These are phyloP conservation scores for Chrysina gloriosa DNA, from an alignment of 2,888 invertebrate genomes.

Conservation along the genomic window DNA sequence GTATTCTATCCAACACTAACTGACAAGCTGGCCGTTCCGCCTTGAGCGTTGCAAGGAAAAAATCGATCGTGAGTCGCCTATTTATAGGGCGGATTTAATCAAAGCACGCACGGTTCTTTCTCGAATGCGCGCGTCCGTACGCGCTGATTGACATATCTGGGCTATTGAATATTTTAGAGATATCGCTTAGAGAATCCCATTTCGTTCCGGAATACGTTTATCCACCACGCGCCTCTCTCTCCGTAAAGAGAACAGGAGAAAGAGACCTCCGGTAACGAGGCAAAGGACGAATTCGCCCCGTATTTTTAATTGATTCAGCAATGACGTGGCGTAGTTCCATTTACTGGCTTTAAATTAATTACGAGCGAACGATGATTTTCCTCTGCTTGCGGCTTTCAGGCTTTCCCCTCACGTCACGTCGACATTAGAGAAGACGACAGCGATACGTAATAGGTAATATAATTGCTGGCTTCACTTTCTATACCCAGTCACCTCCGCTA, in stretches of 20 bases:
- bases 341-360: conserved; percentile 18
- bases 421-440: too few species aligned
- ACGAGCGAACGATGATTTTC: neutral
- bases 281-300: neutral
- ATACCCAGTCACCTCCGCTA: too few species aligned
- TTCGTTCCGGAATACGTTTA: neutral
- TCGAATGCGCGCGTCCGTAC: neutral
- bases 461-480: too few species aligned
- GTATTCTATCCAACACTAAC: too few species aligned
- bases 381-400: too few species aligned
- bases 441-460: too few species aligned
- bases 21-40: neutral
- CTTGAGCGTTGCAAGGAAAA: neutral
- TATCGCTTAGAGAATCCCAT: conserved; percentile 21
- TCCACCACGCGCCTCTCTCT: neutral
- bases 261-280: neutral
- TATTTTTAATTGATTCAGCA: conserved; percentile 17
- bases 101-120: conserved; percentile 19
- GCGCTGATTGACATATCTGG: conserved; percentile 33
- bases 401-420: too few species aligned
- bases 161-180: conserved; percentile 34
- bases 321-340: conserved; percentile 1
- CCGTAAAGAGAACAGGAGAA: neutral
- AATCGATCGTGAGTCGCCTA: conserved; percentile 28
- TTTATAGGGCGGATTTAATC: conserved; percentile 34